Conservation (phyloP, 2,113 vertebrate species). For the Albula goreensis region DNA sequence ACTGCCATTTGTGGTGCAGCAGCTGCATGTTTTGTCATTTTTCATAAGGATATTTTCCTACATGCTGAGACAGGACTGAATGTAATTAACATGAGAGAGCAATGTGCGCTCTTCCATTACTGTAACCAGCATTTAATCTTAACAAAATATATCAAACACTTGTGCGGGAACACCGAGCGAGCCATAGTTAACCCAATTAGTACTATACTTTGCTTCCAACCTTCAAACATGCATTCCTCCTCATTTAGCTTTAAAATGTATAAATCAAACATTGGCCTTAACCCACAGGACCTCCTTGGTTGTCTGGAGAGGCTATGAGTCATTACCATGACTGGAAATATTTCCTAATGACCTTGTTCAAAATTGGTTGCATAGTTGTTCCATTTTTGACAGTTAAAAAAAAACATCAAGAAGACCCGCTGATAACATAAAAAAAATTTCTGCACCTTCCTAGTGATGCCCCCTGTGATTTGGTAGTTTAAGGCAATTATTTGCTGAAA, state of each 20-base stretch:
- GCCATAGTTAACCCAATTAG: constrained; percentile 12
- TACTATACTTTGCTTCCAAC: constrained; percentile 7
- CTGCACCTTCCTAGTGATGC: background rate
- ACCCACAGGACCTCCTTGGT: background rate
- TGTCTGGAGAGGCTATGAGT: background rate
- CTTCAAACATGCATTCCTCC: background rate
- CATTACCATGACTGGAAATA: background rate
- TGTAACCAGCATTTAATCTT: background rate
- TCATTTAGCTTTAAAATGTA: background rate
- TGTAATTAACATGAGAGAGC: background rate
- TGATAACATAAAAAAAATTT: background rate
- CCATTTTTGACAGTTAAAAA: background rate
- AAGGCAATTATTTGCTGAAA: background rate
- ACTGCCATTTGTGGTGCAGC: background rate
- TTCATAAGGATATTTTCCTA: background rate
- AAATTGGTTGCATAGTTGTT: background rate
- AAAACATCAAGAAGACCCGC: background rate
- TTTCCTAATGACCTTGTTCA: background rate
- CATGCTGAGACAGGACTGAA: background rate
- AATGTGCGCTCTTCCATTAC: background rate
- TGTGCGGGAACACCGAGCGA: background rate
- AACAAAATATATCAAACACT: constrained; percentile 14
- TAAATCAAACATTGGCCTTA: background rate
- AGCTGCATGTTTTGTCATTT: background rate
- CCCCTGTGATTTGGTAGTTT: background rate